Evolutionary conservation across 2,797 vertebrate genomes (phyloP), one percentile per base, ranked within the genome.

Genomic region (Ctenosaura bakeri): DNA sequence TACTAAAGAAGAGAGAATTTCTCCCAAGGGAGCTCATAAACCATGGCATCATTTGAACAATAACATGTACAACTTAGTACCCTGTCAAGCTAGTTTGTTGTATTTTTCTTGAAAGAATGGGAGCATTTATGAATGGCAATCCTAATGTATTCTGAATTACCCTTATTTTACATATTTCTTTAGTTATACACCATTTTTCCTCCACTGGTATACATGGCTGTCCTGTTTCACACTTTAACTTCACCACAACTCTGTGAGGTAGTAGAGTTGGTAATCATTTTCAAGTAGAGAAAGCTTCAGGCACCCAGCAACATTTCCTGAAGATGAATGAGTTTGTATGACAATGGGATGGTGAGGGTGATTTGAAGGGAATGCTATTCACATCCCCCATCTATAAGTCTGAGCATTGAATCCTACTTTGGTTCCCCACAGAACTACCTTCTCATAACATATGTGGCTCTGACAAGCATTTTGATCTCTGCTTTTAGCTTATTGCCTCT

Each of bases 401-500:
- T 42, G 76, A n/a, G 50, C 6, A 2, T 8, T 83, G 46, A 32
- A 8, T 52, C 6, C 38, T 35, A 4, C 56, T 29, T 56, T 6
- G 22, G 6, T 35, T 24, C 8, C 26, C 9, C n/a, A 50, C 18
- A 52, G 71, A 32, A 4, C 10, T 46, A 4, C 26, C 38, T 88
- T n/a, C 20, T 35, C 12, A 35, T 38, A 42, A n/a, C 9, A 12
- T 79, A 18, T 6, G 22, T 77, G 50, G 77, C 83, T 35, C 71
- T 83, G 46, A 46, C 29, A 32, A 56, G 81, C 32, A 26, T 5
- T 64, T 20, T 29, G 32, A 81, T 38, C 42, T 77, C 32, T 18
- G 32, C 56, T 76, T 64, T 88, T 90, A 78, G 62, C 62, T 82
- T 78, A 83, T 26, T 78, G 35, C 73, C 74, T 83, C 22, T 8